Conservation (phyloP, 2,797 vertebrate genomes). For the Arctocebus calabarensis region DNA sequence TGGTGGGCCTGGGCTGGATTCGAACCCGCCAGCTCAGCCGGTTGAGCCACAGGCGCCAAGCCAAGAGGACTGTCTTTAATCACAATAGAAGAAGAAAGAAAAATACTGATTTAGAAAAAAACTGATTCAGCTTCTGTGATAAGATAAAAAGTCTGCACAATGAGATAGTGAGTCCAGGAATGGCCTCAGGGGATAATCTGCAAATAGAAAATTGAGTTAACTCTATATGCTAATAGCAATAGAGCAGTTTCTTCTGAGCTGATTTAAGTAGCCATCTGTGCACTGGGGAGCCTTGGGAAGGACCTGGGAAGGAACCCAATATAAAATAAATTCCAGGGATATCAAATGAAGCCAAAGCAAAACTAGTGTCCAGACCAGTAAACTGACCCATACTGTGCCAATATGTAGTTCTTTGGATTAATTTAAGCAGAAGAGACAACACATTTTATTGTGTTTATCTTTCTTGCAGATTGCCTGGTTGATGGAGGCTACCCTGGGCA, state of each 20-base stretch:
- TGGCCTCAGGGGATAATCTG: background rate
- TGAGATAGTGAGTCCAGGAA: background rate
- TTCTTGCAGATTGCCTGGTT: background rate
- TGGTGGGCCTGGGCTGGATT: no score
- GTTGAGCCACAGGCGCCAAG: no score
- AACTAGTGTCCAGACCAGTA: background rate
- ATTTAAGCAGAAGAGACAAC: background rate
- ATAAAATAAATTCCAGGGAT: background rate
- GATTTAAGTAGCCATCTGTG: background rate
- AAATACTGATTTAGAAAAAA: background rate
- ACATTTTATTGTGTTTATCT: slow-evolving; percentile 17
- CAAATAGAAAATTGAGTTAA: background rate
- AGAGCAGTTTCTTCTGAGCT: background rate
- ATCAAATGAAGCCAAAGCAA: slow-evolving; percentile 22
- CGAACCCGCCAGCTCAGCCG: no score
- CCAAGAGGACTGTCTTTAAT: background rate
- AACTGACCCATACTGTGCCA: background rate
- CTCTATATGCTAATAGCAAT: background rate
- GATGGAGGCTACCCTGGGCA: background rate
- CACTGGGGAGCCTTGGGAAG: background rate
- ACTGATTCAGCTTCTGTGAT: background rate
- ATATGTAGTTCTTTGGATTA: background rate
- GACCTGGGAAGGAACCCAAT: background rate
- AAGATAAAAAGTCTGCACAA: background rate
- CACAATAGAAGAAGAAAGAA: background rate